Evolutionary conservation across 2,888 invertebrate species (phyloP).

Genomic region (Drosophila falleni): DNA sequence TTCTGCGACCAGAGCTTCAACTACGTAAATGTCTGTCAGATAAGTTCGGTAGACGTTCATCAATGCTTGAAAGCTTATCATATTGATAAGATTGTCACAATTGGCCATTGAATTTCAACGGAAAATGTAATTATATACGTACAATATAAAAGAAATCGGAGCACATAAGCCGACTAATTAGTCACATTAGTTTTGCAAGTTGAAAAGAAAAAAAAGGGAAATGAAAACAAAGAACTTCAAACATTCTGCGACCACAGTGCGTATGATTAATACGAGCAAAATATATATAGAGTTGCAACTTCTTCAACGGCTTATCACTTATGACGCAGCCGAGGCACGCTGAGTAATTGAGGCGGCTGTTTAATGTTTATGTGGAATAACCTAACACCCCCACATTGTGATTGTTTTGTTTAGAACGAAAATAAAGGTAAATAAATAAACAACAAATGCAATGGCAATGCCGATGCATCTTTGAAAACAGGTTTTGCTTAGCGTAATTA

Average conservation of each 20-base stretch:
- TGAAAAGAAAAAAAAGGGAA: neutral
- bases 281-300: constrained; percentile 18
- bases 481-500: constrained; percentile 53
- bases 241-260: constrained; percentile 15
- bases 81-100: constrained; percentile 55
- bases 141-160: neutral
- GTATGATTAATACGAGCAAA: constrained; percentile 44
- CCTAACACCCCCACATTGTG: constrained; percentile 1
- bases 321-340: constrained; percentile 18
- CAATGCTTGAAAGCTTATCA: constrained; percentile 18
- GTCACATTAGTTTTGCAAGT: constrained; percentile 2
- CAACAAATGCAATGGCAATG: constrained; percentile 27
- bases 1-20: neutral
- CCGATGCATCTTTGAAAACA: constrained; percentile 36
- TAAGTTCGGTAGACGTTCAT: constrained; percentile 1
- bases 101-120: constrained; percentile 38
- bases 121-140: constrained; percentile 51
- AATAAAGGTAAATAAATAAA: constrained; percentile 8
- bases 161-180: constrained; percentile 14
- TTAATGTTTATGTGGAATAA: constrained; percentile 21
- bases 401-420: neutral
- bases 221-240: constrained; percentile 12
- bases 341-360: constrained; percentile 41
- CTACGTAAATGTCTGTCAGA: neutral
- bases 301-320: constrained; percentile 36